phyloP scores from a whole-genome alignment of 2,113 vertebrate species.

The Bostrychus sinensis region DNA sequence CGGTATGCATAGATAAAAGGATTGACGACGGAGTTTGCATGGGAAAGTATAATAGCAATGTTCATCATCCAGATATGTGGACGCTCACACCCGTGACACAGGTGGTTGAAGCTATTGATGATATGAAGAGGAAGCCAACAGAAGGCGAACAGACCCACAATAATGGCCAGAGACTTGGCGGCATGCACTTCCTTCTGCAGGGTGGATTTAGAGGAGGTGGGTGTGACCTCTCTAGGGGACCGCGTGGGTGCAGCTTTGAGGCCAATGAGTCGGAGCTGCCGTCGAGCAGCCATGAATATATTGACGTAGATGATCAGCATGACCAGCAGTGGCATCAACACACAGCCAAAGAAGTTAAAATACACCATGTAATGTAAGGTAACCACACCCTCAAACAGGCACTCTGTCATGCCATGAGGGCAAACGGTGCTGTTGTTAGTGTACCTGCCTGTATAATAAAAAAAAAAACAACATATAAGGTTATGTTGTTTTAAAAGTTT shows the following conservation, averaged over 20 bases:
- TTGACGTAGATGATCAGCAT: constrained; percentile 92
- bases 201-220: constrained; percentile 75
- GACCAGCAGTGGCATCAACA: constrained; percentile 86
- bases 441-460: constrained; percentile 42
- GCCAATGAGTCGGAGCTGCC: constrained; percentile 90
- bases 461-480: neutral
- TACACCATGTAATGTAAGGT: constrained; percentile 96
- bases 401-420: constrained; percentile 79
- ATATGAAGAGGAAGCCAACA: constrained; percentile 95
- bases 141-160: constrained; percentile 92
- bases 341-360: constrained; percentile 95
- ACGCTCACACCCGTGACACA: constrained; percentile 81
- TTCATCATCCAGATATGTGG: constrained; percentile 88
- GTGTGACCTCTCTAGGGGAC: constrained; percentile 1
- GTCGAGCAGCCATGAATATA: constrained; percentile 93
- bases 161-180: constrained; percentile 93
- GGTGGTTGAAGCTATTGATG: constrained; percentile 90
- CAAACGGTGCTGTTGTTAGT: constrained; percentile 45
- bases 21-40: constrained; percentile 94
- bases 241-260: constrained; percentile 77
- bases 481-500: neutral
- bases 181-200: constrained; percentile 93
- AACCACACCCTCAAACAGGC: constrained; percentile 91
- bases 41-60: constrained; percentile 91
- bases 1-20: constrained; percentile 96